Conservation (phyloP, 2,113 vertebrate species). For the Melospiza georgiana region DNA sequence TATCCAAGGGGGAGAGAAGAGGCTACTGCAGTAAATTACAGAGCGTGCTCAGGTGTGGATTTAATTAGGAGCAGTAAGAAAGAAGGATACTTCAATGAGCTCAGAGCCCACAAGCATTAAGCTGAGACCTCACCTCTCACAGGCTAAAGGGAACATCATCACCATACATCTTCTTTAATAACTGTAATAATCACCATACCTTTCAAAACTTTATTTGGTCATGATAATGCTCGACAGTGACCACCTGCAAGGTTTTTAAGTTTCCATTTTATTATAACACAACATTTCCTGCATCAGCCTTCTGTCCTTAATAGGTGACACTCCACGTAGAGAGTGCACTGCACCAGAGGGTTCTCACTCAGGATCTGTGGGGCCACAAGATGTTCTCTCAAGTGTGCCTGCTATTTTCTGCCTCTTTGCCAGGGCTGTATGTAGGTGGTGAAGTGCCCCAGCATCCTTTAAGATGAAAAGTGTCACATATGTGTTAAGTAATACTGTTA, state of each 20-base stretch:
- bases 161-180: neutral
- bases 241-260: neutral
- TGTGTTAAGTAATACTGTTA: neutral
- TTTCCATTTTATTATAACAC: neutral
- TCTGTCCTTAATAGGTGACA: neutral
- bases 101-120: neutral
- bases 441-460: neutral
- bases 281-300: neutral
- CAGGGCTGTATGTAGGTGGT: neutral
- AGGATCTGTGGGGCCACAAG: neutral
- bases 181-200: neutral
- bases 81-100: neutral
- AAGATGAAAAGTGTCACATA: neutral
- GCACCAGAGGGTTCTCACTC: neutral
- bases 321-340: neutral
- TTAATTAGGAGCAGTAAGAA: constrained; percentile 18
- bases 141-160: neutral
- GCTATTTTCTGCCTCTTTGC: neutral
- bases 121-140: neutral
- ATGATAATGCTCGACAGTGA: neutral
- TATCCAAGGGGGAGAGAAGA: constrained; percentile 19
- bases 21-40: constrained; percentile 33
- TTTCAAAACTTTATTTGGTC: neutral
- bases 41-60: neutral
- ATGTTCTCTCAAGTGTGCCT: neutral